These are phyloP conservation scores for Cygnus olor DNA, from an alignment of 2,797 vertebrate species.

Conservation along the genomic window DNA sequence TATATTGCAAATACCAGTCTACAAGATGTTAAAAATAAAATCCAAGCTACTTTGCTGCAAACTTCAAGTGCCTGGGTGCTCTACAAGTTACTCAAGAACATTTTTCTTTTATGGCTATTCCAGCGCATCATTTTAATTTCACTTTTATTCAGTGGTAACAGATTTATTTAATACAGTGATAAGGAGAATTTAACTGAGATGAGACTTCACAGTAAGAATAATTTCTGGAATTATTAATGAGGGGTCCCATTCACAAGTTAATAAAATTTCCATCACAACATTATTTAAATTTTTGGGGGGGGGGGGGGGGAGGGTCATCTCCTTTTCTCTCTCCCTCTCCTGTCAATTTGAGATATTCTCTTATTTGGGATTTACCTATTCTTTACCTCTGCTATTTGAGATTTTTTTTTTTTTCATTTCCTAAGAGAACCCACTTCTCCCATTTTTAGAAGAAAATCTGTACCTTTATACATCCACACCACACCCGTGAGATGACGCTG, in stretches of 20 bases:
- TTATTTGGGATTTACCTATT: background rate
- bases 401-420: background rate
- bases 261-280: background rate
- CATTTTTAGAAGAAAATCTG: background rate
- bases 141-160: background rate
- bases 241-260: background rate
- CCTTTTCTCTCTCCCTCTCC: background rate
- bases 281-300: background rate
- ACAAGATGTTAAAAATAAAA: background rate
- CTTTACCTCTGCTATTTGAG: background rate
- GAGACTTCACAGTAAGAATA: background rate
- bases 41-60: background rate
- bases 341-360: background rate
- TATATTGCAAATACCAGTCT: background rate
- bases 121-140: background rate
- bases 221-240: background rate
- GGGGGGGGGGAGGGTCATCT: too few species aligned
- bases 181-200: conserved; percentile 8
- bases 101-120: background rate
- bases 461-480: background rate
- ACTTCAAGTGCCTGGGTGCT: background rate
- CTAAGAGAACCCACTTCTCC: background rate
- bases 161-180: background rate
- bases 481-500: background rate
- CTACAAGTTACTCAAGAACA: background rate